A percentile compares a stretch with the other conserved stretches of the same genome.
Conservation (phyloP, 2,888 invertebrate genomes). For the Odontomyia ornata region DNA sequence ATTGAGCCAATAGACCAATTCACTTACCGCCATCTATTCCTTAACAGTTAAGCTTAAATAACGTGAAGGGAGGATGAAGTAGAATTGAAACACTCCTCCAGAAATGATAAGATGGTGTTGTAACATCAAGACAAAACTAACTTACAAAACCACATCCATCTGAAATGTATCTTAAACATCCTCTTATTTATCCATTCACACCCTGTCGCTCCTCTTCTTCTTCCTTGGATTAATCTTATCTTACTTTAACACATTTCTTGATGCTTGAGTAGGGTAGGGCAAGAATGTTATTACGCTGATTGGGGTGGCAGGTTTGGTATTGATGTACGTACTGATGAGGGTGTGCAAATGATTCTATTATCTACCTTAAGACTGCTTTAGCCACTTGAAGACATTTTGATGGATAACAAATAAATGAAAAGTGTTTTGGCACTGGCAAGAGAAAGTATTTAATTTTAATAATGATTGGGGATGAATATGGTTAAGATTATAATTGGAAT, state of each 20-base stretch:
- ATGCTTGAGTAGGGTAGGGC: not conserved
- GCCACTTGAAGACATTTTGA: not conserved
- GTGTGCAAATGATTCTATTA: not conserved
- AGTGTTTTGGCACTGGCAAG: not conserved
- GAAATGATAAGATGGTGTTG: not conserved
- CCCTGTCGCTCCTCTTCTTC: not conserved
- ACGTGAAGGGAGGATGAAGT: too few species aligned
- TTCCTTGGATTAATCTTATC: not conserved
- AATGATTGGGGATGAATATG: not conserved
- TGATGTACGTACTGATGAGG: not conserved
- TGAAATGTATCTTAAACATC: not conserved
- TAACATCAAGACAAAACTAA: not conserved
- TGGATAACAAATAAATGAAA: not conserved
- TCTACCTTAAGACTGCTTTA: not conserved
- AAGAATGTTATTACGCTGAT: not conserved
- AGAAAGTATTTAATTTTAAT: not conserved
- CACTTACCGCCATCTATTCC: too few species aligned
- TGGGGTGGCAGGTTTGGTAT: not conserved
- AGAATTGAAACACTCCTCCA: too few species aligned
- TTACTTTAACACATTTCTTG: not conserved
- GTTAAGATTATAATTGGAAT: not conserved
- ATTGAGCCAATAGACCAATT: constrained; percentile 2
- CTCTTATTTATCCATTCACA: not conserved
- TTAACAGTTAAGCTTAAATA: too few species aligned
- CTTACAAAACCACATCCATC: not conserved